These are phyloP conservation scores for Drosophila gunungcola DNA, from an alignment of 1,140 invertebrate genomes.

Conservation along the genomic window DNA sequence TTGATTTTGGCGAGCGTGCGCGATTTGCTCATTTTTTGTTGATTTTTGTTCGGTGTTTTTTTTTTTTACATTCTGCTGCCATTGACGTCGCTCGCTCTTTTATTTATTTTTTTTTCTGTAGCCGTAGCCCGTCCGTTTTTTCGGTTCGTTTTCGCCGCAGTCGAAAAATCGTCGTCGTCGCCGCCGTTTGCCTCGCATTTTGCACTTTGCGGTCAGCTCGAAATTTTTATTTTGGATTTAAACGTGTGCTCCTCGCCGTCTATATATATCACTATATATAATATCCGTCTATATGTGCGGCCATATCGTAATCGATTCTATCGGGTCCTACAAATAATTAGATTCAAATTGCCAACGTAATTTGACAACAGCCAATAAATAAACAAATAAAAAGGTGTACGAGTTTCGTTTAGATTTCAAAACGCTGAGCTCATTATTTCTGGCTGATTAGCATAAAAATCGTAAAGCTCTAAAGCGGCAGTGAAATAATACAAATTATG, in stretches of 20 bases:
- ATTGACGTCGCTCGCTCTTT: slow-evolving; percentile 40
- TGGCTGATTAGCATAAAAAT: slow-evolving; percentile 76
- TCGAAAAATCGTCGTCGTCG: slow-evolving; percentile 76
- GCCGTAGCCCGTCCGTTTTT: slow-evolving; percentile 58
- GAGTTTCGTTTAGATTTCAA: slow-evolving; percentile 58
- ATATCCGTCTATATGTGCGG: slow-evolving; percentile 36
- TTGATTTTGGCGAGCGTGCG: slow-evolving; percentile 77
- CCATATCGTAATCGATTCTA: slow-evolving; percentile 41
- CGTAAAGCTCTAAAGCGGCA: slow-evolving; percentile 40
- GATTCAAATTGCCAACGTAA: slow-evolving; percentile 35
- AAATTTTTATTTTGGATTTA: slow-evolving; percentile 59
- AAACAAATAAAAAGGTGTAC: slow-evolving; percentile 40
- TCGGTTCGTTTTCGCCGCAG: slow-evolving; percentile 75
- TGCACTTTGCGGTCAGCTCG: slow-evolving; percentile 57
- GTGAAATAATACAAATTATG: slow-evolving; percentile 20
- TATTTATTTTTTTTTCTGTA: slow-evolving; percentile 4
- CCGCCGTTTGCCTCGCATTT: slow-evolving; percentile 66
- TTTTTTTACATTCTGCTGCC: slow-evolving; percentile 54
- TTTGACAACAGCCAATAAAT: slow-evolving; percentile 27
- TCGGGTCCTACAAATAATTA: slow-evolving; percentile 36
- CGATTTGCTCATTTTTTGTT: slow-evolving; percentile 62
- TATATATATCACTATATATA: slow-evolving; percentile 49
- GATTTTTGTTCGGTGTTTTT: slow-evolving; percentile 28
- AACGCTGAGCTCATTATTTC: slow-evolving; percentile 81
- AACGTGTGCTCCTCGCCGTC: slow-evolving; percentile 25